These are phyloP conservation scores for Sycophaga agraensis DNA, from an alignment of 1,140 invertebrate species.

Conservation along the genomic window DNA sequence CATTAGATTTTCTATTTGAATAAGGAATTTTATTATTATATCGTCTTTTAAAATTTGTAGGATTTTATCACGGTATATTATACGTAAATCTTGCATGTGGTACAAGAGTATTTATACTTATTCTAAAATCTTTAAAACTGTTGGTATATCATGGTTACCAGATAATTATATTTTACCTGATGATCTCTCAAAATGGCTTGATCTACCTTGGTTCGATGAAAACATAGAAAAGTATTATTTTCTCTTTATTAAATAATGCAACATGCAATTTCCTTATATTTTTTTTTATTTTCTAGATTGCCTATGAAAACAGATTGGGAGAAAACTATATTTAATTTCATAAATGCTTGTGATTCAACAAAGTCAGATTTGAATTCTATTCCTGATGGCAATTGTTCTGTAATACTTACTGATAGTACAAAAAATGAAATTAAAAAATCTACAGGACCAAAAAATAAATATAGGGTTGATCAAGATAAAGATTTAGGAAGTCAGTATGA, in stretches of 20 bases:
- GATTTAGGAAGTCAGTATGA: conserved; percentile 25
- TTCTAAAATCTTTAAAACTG: conserved; percentile 47
- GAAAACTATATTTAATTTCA: conserved; percentile 39
- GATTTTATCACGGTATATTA: conserved; percentile 52
- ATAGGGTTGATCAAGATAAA: conserved; percentile 1
- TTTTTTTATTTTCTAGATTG: conserved; percentile 20
- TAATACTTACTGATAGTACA: neutral
- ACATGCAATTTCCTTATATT: neutral
- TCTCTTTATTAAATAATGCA: neutral
- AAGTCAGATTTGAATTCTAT: neutral
- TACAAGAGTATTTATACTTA: conserved; percentile 56
- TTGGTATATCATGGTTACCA: conserved; percentile 59
- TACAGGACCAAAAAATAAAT: conserved; percentile 7
- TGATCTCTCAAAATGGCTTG: conserved; percentile 58
- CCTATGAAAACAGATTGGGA: conserved; percentile 22
- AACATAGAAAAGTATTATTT: conserved; percentile 32
- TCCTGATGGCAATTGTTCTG: too few relatives aligned
- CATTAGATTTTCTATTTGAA: too few relatives aligned
- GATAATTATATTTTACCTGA: conserved; percentile 52
- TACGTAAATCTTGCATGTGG: conserved; percentile 59
- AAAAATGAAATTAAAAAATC: conserved; percentile 5
- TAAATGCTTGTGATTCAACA: conserved; percentile 15
- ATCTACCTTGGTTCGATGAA: conserved; percentile 55
- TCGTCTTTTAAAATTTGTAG: conserved; percentile 34
- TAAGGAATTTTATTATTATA: too few relatives aligned